Base-by-base conservation (phyloP, 2,113 vertebrate genomes). In the Ranitomeya imitator region DNA sequence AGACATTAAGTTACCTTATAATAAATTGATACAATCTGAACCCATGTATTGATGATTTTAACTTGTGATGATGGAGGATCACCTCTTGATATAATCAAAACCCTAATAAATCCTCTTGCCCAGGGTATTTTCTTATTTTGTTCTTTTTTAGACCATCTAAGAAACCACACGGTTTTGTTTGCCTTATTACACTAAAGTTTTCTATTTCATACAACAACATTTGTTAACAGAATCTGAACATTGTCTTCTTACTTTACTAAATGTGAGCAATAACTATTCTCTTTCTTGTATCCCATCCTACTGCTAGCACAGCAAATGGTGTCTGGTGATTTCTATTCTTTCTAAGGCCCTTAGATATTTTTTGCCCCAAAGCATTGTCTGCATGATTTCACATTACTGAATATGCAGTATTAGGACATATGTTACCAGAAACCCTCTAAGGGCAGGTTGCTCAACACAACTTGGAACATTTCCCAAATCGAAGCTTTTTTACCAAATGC, bases 381-480 rank as follows among this genome's bases (percentile, higher is more conserved):
- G 55, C 8, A 60, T 85, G 51, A 86, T 86, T 86, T 77, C 31
- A 45, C 55, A 37, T 60, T 85, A 54, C 54, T 0, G 14, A 8
- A 81, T 19, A 59, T 31, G 23, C 74, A 77, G 73, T 59, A 85
- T 26, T 77, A 59, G 37, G 71, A 86, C 73, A 86, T 78, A 78
- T 63, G 73, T 86, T 78, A 77, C 59, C 26, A 86, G 59, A 77
- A 86, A 77, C 14, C 37, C 73, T 77, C 85, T n/a, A 61, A 61
- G 73, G 65, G 83, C 65, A 55, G 21, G 65, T 63, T 37, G 31
- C 85, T 77, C 51, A 31, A 61, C 73, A 86, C 1, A 37, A 78
- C 85, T 86, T 78, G 85, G 84, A 85, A 86, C 21, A 71, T 19
- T 85, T 85, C 55, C 71, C 71, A 85, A 76, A 37, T 57, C 7